Evolutionary conservation across 1,140 invertebrate genomes (phyloP).

Genomic region (Drosophila sechellia): DNA sequence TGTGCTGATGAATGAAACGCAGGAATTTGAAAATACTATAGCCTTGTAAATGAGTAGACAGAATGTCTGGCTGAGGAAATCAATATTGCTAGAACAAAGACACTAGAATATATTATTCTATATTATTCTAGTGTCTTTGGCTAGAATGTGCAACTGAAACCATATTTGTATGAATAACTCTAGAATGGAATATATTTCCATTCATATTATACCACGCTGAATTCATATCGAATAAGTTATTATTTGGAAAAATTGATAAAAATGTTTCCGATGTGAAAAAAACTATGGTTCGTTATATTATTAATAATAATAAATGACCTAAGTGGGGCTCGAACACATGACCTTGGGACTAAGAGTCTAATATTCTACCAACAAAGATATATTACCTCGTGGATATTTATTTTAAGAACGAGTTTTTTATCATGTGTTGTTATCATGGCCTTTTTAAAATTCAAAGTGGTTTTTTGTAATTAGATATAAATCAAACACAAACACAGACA

Average conservation of each 20-base stretch:
- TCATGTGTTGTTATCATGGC: not conserved
- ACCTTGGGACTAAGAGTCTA: slow-evolving; percentile 96
- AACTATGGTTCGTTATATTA: not conserved
- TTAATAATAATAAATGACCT: slow-evolving; percentile 84
- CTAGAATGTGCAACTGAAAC: too few species aligned
- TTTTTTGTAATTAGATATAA: not conserved
- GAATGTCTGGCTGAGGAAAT: slow-evolving; percentile 1
- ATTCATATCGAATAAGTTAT: too few species aligned
- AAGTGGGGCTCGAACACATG: slow-evolving; percentile 96
- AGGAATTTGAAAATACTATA: slow-evolving; percentile 14
- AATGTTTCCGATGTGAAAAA: not conserved
- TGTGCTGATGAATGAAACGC: slow-evolving; percentile 32
- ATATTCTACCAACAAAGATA: slow-evolving; percentile 93
- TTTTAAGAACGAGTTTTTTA: not conserved
- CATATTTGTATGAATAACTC: too few species aligned
- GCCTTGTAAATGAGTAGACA: slow-evolving; percentile 36
- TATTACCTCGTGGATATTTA: not conserved
- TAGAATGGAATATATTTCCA: too few species aligned
- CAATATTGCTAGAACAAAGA: not conserved
- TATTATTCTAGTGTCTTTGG: too few species aligned
- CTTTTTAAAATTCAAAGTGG: not conserved
- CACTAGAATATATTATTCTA: too few species aligned
- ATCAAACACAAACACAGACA: not conserved
- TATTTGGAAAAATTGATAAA: too few species aligned
- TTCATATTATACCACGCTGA: too few species aligned